These are phyloP conservation scores for Anabas testudineus DNA, from an alignment of 2,797 vertebrate genomes.

Conservation along the genomic window DNA sequence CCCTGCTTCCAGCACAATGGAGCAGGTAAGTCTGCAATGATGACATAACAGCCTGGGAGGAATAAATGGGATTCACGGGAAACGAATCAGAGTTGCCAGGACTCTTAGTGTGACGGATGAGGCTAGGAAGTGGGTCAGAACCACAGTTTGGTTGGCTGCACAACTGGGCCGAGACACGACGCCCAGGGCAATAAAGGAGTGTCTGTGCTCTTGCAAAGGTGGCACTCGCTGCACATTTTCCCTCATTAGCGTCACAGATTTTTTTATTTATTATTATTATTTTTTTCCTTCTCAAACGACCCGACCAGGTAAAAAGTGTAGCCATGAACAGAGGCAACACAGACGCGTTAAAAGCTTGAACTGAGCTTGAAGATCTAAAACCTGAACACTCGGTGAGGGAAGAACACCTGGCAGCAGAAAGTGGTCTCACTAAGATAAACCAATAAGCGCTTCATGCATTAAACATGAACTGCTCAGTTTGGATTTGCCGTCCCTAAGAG, in stretches of 20 bases:
- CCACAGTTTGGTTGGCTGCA: slow-evolving; percentile 79
- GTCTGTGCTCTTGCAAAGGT: slow-evolving; percentile 22
- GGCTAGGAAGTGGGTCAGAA: slow-evolving; percentile 81
- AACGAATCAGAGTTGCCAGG: slow-evolving; percentile 70
- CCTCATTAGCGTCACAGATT: slow-evolving; percentile 26
- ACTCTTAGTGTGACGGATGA: slow-evolving; percentile 72
- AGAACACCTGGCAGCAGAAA: slow-evolving; percentile 54
- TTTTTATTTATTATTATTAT: no score
- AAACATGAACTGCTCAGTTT: slow-evolving; percentile 71
- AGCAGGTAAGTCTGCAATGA: slow-evolving; percentile 79
- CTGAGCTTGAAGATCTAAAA: slow-evolving; percentile 14
- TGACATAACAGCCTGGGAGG: slow-evolving; percentile 69
- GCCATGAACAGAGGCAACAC: neutral
- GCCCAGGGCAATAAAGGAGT: slow-evolving; percentile 43
- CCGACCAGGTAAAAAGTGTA: neutral
- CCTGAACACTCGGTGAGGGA: neutral
- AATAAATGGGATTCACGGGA: slow-evolving; percentile 75
- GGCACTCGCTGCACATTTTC: neutral
- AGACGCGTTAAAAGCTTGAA: slow-evolving; percentile 5
- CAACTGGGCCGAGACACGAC: slow-evolving; percentile 66
- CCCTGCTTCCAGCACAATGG: slow-evolving; percentile 53
- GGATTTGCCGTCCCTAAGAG: slow-evolving; percentile 68
- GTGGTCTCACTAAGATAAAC: slow-evolving; percentile 64
- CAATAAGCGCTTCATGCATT: slow-evolving; percentile 76
- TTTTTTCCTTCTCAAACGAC: slow-evolving; percentile 2